phyloP scores from a whole-genome alignment of 2,797 vertebrate species.

The Schizothorax lantsangensis region DNA sequence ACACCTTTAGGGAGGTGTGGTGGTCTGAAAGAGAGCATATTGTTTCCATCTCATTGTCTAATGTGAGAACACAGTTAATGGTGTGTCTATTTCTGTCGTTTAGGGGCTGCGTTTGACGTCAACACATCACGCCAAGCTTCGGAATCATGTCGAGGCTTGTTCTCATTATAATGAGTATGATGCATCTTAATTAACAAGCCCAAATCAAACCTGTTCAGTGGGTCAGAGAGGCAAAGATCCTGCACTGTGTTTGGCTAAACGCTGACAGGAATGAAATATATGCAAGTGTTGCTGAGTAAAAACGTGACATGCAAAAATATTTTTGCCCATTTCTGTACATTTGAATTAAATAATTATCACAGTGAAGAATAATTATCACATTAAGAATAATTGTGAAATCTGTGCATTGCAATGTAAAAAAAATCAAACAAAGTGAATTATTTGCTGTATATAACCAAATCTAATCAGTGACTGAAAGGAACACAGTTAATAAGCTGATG shows the following conservation, averaged over 20 bases:
- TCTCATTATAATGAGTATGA: conserved; percentile 45
- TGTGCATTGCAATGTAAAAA: not conserved
- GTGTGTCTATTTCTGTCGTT: conserved; percentile 48
- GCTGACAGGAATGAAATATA: not conserved
- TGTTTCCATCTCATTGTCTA: conserved; percentile 55
- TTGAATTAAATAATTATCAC: not conserved
- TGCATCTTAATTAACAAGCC: conserved; percentile 53
- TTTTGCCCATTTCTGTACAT: not conserved
- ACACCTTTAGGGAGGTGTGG: conserved; percentile 43
- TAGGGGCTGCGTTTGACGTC: conserved; percentile 51
- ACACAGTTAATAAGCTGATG: not conserved
- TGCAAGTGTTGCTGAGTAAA: not conserved
- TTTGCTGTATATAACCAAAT: not conserved
- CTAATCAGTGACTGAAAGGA: not conserved
- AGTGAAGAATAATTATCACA: not conserved
- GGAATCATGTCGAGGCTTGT: conserved; percentile 44
- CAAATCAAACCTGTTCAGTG: conserved; percentile 39
- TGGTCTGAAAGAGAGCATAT: conserved; percentile 50
- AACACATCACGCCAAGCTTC: conserved; percentile 44
- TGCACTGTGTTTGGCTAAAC: conserved; percentile 5
- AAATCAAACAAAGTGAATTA: not conserved
- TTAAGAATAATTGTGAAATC: not conserved
- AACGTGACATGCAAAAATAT: not conserved
- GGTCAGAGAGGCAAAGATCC: conserved; percentile 46
- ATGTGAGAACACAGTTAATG: conserved; percentile 54